A percentile compares a stretch with the other conserved stretches of the same genome.
phyloP scores from a whole-genome alignment of 1,140 invertebrate species.

The Ylistrum balloti region DNA sequence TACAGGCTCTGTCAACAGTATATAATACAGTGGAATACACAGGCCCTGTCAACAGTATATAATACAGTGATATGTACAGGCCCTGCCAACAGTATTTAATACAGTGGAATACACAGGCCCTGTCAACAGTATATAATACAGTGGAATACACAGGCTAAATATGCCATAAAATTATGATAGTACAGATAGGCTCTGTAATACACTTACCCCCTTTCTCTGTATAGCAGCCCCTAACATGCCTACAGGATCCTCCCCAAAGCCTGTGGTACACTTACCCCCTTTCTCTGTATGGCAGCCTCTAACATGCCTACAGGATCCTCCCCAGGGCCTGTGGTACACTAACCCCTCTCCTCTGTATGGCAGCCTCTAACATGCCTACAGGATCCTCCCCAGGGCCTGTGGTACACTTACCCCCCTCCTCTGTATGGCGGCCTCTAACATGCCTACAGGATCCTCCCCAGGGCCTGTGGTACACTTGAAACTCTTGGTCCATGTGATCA shows the following conservation, averaged over 20 bases:
- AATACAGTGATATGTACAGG: neutral
- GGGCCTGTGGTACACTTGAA: slow-evolving; percentile 94
- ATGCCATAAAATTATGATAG: neutral
- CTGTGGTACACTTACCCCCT: slow-evolving; percentile 9
- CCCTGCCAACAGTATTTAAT: no score
- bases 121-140: no score
- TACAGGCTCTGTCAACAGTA: neutral
- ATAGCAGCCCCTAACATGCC: neutral
- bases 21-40: neutral
- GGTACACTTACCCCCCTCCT: slow-evolving; percentile 66
- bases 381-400: slow-evolving; percentile 18
- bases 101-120: no score
- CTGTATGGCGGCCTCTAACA: slow-evolving; percentile 88
- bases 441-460: slow-evolving; percentile 91
- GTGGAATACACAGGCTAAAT: neutral
- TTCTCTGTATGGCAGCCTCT: neutral
- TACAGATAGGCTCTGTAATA: neutral
- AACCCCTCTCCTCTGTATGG: slow-evolving; percentile 81
- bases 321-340: neutral
- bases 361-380: neutral
- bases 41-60: neutral
- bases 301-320: neutral
- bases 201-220: no score
- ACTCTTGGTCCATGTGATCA: slow-evolving; percentile 97
- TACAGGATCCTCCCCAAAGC: neutral